Percentiles rank a stretch among this genome's conserved stretches.
Conservation (phyloP, 2,888 invertebrate species). For the Pharmacophagus antenor region DNA sequence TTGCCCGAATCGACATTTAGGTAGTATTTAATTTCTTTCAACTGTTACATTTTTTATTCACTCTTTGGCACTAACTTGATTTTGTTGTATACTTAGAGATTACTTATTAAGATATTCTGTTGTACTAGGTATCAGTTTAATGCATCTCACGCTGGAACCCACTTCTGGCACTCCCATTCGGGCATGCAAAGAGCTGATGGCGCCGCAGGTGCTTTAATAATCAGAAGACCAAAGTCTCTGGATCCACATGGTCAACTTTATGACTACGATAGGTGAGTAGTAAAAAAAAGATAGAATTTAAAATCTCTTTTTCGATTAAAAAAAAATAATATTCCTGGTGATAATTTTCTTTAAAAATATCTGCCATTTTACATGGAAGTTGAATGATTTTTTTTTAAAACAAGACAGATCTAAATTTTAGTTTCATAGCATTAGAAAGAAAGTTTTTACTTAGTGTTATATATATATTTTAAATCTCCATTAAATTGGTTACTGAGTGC, state of each 20-base stretch:
- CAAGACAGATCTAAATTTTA: no score
- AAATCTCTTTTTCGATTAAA: no score
- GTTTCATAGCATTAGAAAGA: no score
- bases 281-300: neutral
- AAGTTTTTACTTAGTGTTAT: no score
- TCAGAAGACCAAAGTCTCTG: constrained; percentile 83
- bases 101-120: neutral
- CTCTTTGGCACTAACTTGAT: neutral
- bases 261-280: constrained; percentile 85
- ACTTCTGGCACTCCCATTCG: constrained; percentile 87
- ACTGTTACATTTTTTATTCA: neutral
- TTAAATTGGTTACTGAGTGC: no score
- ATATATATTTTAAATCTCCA: no score
- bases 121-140: constrained; percentile 84
- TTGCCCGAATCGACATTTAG: constrained; percentile 86
- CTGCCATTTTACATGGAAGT: no score
- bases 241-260: constrained; percentile 85
- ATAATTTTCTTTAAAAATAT: no score
- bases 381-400: no score
- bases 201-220: constrained; percentile 88
- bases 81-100: no score
- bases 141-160: constrained; percentile 88
- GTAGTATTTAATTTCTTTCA: constrained; percentile 41
- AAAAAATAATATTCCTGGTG: no score
- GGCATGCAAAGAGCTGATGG: constrained; percentile 94